Evolutionary conservation across 2,888 invertebrate genomes (phyloP).

Genomic region (Trimorus sp.): DNA sequence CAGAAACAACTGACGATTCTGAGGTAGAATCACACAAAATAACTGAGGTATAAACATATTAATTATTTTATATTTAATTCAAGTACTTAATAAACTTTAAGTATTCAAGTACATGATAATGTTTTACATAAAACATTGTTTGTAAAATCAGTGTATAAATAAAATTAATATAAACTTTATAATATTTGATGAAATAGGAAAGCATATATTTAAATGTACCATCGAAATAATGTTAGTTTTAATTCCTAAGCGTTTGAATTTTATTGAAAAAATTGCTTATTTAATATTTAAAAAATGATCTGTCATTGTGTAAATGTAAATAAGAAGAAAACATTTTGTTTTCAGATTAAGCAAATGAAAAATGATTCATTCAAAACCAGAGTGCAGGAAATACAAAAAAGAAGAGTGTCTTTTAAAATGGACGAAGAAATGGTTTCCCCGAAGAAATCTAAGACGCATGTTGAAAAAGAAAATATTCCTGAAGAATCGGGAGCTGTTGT

Average conservation of each 20-base stretch:
- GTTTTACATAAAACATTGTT: constrained; percentile 1
- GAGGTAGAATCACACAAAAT: not conserved
- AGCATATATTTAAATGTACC: not conserved
- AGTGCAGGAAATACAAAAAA: not conserved
- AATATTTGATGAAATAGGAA: not conserved
- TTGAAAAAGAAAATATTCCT: not conserved
- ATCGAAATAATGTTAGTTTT: constrained; percentile 2
- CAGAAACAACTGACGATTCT: not conserved
- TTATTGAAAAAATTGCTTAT: not conserved
- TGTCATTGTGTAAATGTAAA: constrained; percentile 2
- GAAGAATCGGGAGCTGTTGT: not conserved
- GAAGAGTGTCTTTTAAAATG: not conserved
- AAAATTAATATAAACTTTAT: not conserved
- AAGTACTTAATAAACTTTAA: too few species aligned
- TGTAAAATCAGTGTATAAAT: not conserved
- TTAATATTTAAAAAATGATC: constrained; percentile 2
- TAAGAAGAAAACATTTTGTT: not conserved
- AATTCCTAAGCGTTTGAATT: not conserved
- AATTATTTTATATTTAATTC: not conserved
- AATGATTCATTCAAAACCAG: not conserved
- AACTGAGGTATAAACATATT: not conserved
- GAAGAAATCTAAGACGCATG: not conserved
- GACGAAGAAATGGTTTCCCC: not conserved
- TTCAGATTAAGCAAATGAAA: not conserved
- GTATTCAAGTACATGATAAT: too few species aligned